These are phyloP conservation scores for Catalaphyllia jardinei DNA, from an alignment of 64 coral and sea anemone genomes.

Conservation along the genomic window DNA sequence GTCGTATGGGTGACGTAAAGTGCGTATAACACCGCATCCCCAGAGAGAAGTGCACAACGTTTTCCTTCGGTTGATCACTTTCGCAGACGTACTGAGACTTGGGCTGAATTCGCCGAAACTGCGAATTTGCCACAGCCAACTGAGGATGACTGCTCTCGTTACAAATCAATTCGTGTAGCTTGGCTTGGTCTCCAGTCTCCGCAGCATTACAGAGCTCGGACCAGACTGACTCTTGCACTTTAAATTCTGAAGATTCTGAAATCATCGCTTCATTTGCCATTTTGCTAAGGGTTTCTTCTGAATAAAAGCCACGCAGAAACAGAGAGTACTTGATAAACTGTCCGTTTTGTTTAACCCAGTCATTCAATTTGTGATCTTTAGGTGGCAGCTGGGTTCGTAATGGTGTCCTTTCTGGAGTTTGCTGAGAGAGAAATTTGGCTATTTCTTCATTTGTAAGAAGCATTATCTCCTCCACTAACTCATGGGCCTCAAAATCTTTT, in stretches of 20 bases:
- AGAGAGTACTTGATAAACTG: slow-evolving; percentile 15
- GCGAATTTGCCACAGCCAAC: slow-evolving; percentile 52
- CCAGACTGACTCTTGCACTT: slow-evolving; percentile 20
- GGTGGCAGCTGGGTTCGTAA: slow-evolving; percentile 67
- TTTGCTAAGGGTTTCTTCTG: neutral
- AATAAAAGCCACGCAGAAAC: slow-evolving; percentile 7
- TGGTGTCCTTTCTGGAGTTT: slow-evolving; percentile 31
- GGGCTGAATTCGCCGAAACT: slow-evolving; percentile 64
- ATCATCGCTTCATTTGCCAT: neutral
- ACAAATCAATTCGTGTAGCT: slow-evolving; percentile 55
- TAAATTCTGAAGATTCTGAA: neutral
- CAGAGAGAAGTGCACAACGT: slow-evolving; percentile 52
- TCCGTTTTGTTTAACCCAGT: slow-evolving; percentile 65
- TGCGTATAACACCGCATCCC: slow-evolving; percentile 52
- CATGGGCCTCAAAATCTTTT: slow-evolving; percentile 70
- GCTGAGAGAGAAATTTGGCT: slow-evolving; percentile 30
- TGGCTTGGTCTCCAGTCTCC: slow-evolving; percentile 23
- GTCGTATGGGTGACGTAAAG: slow-evolving; percentile 91
- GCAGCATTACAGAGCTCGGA: neutral
- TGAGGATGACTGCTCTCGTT: slow-evolving; percentile 66
- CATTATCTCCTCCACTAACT: slow-evolving; percentile 92
- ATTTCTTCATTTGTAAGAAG: slow-evolving; percentile 74
- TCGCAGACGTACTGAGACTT: slow-evolving; percentile 30
- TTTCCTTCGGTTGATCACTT: neutral
- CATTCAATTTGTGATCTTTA: slow-evolving; percentile 69